Evolutionary conservation across 2,797 vertebrate genomes (phyloP).

Genomic region (Tiaroga cobitis): DNA sequence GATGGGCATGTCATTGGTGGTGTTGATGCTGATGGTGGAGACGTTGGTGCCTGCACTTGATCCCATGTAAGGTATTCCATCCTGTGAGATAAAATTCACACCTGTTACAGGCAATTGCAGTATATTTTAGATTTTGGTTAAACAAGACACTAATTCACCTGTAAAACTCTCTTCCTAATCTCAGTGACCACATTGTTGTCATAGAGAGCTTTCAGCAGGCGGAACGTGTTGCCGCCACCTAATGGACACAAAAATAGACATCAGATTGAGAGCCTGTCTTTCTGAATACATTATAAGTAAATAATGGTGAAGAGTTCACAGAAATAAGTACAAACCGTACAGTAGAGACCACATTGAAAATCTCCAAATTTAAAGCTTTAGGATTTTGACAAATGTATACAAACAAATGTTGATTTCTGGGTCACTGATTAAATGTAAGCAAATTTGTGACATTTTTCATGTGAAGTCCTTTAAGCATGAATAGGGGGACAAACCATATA

Average conservation of each 20-base stretch:
- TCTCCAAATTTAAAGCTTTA: background rate
- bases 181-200: conserved; percentile 83
- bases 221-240: conserved; percentile 92
- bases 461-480: background rate
- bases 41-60: conserved; percentile 88
- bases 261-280: background rate
- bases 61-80: conserved; percentile 87
- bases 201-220: conserved; percentile 86
- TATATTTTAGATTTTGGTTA: background rate
- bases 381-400: background rate
- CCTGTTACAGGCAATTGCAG: background rate
- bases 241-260: conserved; percentile 16
- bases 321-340: background rate
- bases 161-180: conserved; percentile 84
- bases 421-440: background rate
- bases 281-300: background rate
- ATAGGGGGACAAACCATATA: background rate
- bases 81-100: conserved; percentile 67
- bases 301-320: background rate
- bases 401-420: background rate
- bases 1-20: conserved; percentile 92
- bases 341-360: background rate
- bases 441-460: background rate
- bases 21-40: conserved; percentile 86
- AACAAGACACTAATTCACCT: conserved; percentile 71